These are phyloP conservation scores for Mythimna ferrago DNA, from an alignment of 2,888 invertebrate genomes.

Conservation along the genomic window DNA sequence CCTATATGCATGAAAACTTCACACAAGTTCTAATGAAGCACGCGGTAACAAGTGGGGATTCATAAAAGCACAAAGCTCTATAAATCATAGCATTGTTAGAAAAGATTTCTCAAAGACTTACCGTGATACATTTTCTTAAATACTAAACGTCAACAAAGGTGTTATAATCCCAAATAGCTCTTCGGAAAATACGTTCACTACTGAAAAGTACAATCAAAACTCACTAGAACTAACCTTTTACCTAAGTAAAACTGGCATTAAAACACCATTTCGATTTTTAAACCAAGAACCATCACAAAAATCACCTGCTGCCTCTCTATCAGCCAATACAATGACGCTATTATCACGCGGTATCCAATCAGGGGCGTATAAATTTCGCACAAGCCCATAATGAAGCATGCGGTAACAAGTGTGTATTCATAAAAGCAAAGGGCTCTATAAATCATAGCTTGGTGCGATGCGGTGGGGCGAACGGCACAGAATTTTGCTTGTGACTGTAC, in stretches of 20 bases:
- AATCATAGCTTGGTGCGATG: constrained; percentile 80
- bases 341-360: constrained; percentile 86
- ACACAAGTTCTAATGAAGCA: too few species aligned
- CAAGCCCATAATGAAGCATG: constrained; percentile 85
- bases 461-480: constrained; percentile 58
- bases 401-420: constrained; percentile 89
- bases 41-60: constrained; percentile 88
- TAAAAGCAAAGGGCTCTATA: constrained; percentile 87
- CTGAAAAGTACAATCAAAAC: too few species aligned
- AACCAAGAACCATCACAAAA: constrained; percentile 8
- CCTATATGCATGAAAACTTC: too few species aligned
- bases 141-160: too few species aligned
- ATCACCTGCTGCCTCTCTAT: constrained; percentile 55
- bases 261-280: constrained; percentile 4
- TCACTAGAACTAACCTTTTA: not conserved
- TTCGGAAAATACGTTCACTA: too few species aligned
- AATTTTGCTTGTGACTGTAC: constrained; percentile 73
- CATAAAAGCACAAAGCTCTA: constrained; percentile 87
- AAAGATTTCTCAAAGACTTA: too few species aligned
- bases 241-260: too few species aligned
- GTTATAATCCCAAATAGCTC: too few species aligned
- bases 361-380: constrained; percentile 83
- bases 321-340: constrained; percentile 78
- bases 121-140: too few species aligned
- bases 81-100: constrained; percentile 81